Percentiles rank a stretch among this genome's conserved stretches.
These are phyloP conservation scores for Battus philenor DNA, from an alignment of 1,140 invertebrate species.

Conservation along the genomic window DNA sequence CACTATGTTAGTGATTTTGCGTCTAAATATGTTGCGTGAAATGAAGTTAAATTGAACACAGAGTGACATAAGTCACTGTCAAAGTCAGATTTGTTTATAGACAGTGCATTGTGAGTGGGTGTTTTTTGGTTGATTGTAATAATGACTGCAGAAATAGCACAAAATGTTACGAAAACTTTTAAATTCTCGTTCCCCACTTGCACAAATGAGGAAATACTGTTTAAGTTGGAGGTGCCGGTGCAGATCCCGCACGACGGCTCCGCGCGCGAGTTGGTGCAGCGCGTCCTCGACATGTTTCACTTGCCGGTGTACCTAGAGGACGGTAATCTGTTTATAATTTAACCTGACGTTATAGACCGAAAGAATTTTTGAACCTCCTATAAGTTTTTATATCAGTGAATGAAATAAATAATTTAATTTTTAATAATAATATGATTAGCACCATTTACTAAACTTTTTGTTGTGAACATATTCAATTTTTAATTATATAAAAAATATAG, in stretches of 20 bases:
- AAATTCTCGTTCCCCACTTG: slow-evolving; percentile 78
- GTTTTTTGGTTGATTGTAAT: slow-evolving; percentile 25
- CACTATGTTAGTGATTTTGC: too few relatives aligned
- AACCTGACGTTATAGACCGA: too few relatives aligned
- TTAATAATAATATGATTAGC: too few relatives aligned
- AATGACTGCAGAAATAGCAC: slow-evolving; percentile 57
- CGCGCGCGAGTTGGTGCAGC: slow-evolving; percentile 80
- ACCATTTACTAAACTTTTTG: too few relatives aligned
- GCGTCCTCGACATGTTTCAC: slow-evolving; percentile 82
- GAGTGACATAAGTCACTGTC: too few relatives aligned
- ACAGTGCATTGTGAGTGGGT: slow-evolving; percentile 1
- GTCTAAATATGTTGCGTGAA: too few relatives aligned
- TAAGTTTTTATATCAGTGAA: too few relatives aligned
- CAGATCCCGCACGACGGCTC: slow-evolving; percentile 78
- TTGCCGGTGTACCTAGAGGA: slow-evolving; percentile 83
- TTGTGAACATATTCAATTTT: too few relatives aligned
- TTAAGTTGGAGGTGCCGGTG: slow-evolving; percentile 78
- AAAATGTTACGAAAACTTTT: slow-evolving; percentile 73
- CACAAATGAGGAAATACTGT: slow-evolving; percentile 75
- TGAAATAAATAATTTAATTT: too few relatives aligned
- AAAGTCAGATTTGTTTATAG: background rate
- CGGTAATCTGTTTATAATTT: slow-evolving; percentile 50
- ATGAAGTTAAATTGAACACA: too few relatives aligned
- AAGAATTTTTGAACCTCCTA: too few relatives aligned
- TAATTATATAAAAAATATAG: too few relatives aligned